A percentile compares a stretch with the other conserved stretches of the same genome.
phyloP scores from a whole-genome alignment of 2,888 invertebrate species.

The Timandra comae region DNA sequence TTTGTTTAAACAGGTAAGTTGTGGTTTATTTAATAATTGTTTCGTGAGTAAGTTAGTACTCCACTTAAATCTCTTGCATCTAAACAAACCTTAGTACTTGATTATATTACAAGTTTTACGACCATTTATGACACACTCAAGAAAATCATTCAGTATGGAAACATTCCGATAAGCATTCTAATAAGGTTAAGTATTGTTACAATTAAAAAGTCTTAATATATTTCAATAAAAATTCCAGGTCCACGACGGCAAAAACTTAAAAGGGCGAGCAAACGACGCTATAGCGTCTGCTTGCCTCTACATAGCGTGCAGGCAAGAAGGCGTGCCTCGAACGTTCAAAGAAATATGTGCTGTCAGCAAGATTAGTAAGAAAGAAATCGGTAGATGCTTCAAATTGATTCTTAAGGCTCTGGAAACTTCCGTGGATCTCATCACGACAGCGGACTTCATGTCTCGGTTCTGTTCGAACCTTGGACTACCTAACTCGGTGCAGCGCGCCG shows the following conservation, averaged over 20 bases:
- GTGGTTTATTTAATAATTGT: too few species aligned
- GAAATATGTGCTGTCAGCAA: constrained; percentile 99
- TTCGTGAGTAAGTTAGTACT: too few species aligned
- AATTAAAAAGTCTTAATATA: background rate
- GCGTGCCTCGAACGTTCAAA: constrained; percentile 98
- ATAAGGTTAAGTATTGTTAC: too few species aligned
- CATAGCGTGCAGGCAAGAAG: constrained; percentile 98
- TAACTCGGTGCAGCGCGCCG: constrained; percentile 92
- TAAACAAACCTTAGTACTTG: too few species aligned
- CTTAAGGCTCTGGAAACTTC: constrained; percentile 97
- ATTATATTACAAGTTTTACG: too few species aligned
- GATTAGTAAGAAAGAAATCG: constrained; percentile 99
- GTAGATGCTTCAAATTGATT: constrained; percentile 97
- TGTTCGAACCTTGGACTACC: constrained; percentile 95
- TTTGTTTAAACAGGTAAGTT: constrained; percentile 96
- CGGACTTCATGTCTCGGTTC: constrained; percentile 99
- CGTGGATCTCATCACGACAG: constrained; percentile 97
- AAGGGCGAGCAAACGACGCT: constrained; percentile 97
- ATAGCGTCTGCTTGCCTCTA: constrained; percentile 99
- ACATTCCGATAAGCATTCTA: too few species aligned
- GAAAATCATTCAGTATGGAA: too few species aligned
- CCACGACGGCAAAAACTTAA: constrained; percentile 96
- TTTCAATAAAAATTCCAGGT: constrained; percentile 61
- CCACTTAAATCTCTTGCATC: too few species aligned
- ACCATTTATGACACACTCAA: too few species aligned